phyloP scores from a whole-genome alignment of 2,888 invertebrate species.

The Hypsopygia costalis region DNA sequence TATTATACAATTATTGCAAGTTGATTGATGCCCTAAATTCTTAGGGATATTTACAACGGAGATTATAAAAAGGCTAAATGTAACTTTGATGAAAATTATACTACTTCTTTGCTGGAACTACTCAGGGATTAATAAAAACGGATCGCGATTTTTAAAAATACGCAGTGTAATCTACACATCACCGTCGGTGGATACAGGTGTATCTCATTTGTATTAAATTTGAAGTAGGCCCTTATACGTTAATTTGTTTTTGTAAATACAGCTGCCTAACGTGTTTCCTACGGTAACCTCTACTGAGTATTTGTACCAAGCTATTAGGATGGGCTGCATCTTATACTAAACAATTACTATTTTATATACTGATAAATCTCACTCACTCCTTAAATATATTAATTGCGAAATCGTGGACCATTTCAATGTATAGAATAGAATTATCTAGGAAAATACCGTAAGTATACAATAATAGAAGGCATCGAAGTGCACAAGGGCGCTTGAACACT shows the following conservation, averaged over 20 bases:
- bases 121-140: too few relatives aligned
- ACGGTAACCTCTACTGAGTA: conserved; percentile 72
- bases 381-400: conserved; percentile 37
- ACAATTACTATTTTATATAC: conserved; percentile 39
- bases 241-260: conserved; percentile 29
- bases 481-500: background rate
- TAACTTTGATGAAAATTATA: too few relatives aligned
- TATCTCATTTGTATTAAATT: too few relatives aligned
- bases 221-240: conserved; percentile 24
- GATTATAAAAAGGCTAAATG: too few relatives aligned
- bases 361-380: conserved; percentile 62
- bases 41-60: too few relatives aligned
- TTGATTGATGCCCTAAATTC: too few relatives aligned
- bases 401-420: conserved; percentile 39
- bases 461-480: conserved; percentile 12
- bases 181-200: too few relatives aligned
- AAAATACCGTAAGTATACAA: conserved; percentile 22
- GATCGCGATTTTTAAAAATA: too few relatives aligned
- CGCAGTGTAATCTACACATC: too few relatives aligned
- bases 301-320: conserved; percentile 69
- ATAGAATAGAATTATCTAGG: conserved; percentile 24
- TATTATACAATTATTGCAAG: too few relatives aligned
- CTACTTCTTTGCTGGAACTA: too few relatives aligned
- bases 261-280: conserved; percentile 46
- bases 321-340: conserved; percentile 43